Evolutionary conservation across 2,113 vertebrate genomes (phyloP).

Genomic region (Oryctolagus cuniculus): DNA sequence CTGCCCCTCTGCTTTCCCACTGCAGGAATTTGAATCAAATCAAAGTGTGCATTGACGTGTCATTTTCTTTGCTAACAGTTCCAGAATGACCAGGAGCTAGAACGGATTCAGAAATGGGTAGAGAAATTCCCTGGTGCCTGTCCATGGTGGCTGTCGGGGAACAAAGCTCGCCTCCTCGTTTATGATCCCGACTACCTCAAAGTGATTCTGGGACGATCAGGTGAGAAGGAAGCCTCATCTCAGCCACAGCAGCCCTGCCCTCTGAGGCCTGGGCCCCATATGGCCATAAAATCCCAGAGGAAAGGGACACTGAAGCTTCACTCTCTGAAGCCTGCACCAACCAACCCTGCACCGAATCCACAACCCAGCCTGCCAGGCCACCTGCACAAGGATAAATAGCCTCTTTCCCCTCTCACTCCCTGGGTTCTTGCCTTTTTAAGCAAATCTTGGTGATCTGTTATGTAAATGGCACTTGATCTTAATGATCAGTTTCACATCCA

Average conservation of each 20-base stretch:
- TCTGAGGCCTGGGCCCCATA: not conserved
- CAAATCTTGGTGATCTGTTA: not conserved
- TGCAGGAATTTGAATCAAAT: not conserved
- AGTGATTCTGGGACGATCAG: constrained; percentile 88
- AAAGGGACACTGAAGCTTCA: no score
- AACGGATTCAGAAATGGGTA: constrained; percentile 65
- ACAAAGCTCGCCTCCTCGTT: constrained; percentile 81
- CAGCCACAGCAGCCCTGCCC: not conserved
- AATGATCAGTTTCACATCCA: not conserved
- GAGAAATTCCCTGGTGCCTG: constrained; percentile 85
- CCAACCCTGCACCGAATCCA: not conserved
- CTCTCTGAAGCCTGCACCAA: no score
- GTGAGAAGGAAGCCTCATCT: constrained; percentile 76
- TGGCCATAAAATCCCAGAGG: no score
- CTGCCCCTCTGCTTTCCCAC: not conserved
- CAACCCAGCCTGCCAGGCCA: not conserved
- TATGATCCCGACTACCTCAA: constrained; percentile 91
- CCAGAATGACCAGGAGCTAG: not conserved
- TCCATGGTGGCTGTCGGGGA: constrained; percentile 89
- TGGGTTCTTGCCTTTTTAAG: not conserved
- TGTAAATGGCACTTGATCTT: not conserved
- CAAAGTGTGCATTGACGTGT: not conserved
- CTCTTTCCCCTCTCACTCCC: not conserved
- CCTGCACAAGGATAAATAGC: not conserved
- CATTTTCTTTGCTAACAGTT: constrained; percentile 18